Base-by-base conservation (phyloP, 2,797 vertebrate genomes). In the Typhlichthys subterraneus region DNA sequence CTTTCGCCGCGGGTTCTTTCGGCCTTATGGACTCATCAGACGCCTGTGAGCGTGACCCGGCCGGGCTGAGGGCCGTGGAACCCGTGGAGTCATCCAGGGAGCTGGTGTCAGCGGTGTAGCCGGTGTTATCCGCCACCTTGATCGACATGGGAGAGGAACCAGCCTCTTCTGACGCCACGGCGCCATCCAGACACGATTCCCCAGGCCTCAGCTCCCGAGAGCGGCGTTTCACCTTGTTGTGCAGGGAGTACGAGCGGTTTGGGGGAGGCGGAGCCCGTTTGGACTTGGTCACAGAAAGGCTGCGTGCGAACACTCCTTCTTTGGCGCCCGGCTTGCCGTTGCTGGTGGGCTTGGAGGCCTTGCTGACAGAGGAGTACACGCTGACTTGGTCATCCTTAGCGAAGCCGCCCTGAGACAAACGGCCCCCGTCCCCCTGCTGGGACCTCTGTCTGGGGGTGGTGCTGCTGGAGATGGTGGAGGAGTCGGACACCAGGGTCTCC, bases 401-500 rank as follows among this genome's bases (percentile, higher is more conserved):
- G 31, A 75, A 0, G 72, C 63, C 45, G 13, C 74, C 72, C 42
- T 54, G 77, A 13, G 59, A 42, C 13, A 76, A 62, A 12, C 3
- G 33, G 6, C 76, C 67, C 11, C 5, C 54, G 3, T 57, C 65
- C 12, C 55, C 54, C 0, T 78, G 58, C 73, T 75, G 2, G 61
- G 66, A 60, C 38, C n/a, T 73, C 53, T 80, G 82, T 5, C 67
- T 78, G 0, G 87, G 84, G 49, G 91, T 90, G 81, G 88, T 92
- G 57, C 91, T 91, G 65, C 92, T 95, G 53, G 96, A 99, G 74
- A 98, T 94, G 46, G 97, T 99, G 46, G 97, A 98, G 19, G 95
- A 95, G 48, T 98, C 93, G 0, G 97, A 99, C 9, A 99, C 95
- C 1, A 99, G 92, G 4, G 97, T 99, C 58, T 98, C 96, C 0